Evolutionary conservation across 92 coral and sea anemone species (phyloP), one percentile per base, ranked within the genome.

Genomic region (Zoanthus sansibaricus): DNA sequence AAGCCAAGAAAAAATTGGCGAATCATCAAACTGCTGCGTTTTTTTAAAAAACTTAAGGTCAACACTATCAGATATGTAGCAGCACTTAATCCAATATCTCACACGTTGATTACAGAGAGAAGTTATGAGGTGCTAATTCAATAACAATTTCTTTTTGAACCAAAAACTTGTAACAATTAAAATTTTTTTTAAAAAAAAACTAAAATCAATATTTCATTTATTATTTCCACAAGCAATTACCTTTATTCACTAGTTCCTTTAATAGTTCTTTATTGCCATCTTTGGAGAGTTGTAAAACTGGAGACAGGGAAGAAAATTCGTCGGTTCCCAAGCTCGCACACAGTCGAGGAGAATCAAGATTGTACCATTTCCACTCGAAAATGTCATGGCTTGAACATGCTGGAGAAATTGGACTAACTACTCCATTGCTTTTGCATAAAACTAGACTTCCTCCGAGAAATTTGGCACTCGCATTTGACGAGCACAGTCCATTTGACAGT

Each of bases 321-420:
- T 80, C 89, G 52, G 98, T 93, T 7, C 98, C 98, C 49, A 94
- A 86, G 74, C 94, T 94, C 2, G 96, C 96, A 17, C 94, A 93
- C 11, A 94, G 87, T 69, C 73, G 88, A 7, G 98, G 98, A 1
- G 98, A 94, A 74, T 94, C 98, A 51, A 94, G 79, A 82, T 94
- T 94, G 17, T 79, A 91, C 99, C 99, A 96, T 83, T 90, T 96
- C 94, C 95, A 92, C 25, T 95, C 95, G 82, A 93, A 96, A 45
- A 89, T 89, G 86, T 93, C 96, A 7, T 82, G 94, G 45, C 83
- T 79, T 32, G 92, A 94, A 91, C 98, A 94, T 25, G 98, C 98
- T 1, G 96, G 98, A 9, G 96, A 93, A 17, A 94, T 90, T 25
- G 98, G 98, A 75, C 98, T 93, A 13, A 93, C 82, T 7, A 89